A percentile compares a stretch with the other conserved stretches of the same genome.
phyloP scores from a whole-genome alignment of 2,888 invertebrate species.

The Eupelmus urozonus region DNA sequence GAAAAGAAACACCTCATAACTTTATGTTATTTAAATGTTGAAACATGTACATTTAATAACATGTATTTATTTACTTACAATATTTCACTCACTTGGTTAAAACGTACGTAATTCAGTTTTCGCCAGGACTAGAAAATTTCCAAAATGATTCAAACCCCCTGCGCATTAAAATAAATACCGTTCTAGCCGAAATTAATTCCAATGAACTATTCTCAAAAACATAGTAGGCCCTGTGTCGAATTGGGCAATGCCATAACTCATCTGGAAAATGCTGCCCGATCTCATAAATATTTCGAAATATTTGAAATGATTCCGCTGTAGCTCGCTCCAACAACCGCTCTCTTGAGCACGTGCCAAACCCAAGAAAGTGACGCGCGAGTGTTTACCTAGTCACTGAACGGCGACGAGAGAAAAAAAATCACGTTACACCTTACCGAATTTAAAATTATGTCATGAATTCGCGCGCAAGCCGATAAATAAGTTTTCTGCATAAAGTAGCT shows the following conservation, averaged over 20 bases:
- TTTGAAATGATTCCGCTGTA: constrained; percentile 28
- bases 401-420: not conserved
- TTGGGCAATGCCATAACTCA: constrained; percentile 31
- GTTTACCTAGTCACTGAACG: constrained; percentile 2
- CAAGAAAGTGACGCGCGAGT: constrained; percentile 6
- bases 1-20: not conserved
- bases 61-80: not conserved
- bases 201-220: constrained; percentile 34
- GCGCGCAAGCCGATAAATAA: constrained; percentile 12
- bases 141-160: not conserved
- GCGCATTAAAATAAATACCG: not conserved
- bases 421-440: not conserved
- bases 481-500: constrained; percentile 9
- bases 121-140: too few species aligned
- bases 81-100: too few species aligned
- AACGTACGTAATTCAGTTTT: too few species aligned
- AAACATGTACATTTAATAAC: not conserved
- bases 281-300: constrained; percentile 35
- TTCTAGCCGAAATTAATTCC: not conserved
- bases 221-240: constrained; percentile 21
- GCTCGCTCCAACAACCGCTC: not conserved
- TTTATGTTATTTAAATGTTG: not conserved
- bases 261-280: constrained; percentile 26
- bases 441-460: not conserved
- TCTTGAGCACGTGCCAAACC: constrained; percentile 40